phyloP scores from a whole-genome alignment of 2,797 vertebrate genomes.

The Carapus acus region DNA sequence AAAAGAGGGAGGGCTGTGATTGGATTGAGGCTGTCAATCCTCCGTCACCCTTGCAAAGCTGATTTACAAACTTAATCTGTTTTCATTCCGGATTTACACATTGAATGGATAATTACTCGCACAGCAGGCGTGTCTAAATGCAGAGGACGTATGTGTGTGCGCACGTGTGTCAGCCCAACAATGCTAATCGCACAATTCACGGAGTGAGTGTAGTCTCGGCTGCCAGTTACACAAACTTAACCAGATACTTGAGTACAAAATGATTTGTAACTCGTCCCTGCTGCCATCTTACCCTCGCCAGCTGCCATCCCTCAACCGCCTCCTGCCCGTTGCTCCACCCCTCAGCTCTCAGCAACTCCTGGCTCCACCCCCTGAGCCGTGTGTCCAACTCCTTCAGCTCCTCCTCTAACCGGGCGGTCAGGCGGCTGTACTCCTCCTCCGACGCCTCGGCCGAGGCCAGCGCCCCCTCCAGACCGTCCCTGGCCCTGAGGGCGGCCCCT shows the following conservation, averaged over 20 bases:
- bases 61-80: slow-evolving; percentile 71
- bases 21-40: slow-evolving; percentile 65
- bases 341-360: slow-evolving; percentile 76
- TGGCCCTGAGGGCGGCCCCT: slow-evolving; percentile 75
- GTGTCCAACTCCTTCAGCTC: slow-evolving; percentile 72
- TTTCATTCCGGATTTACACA: slow-evolving; percentile 65
- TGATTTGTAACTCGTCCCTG: too few relatives aligned
- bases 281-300: slow-evolving; percentile 84
- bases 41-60: slow-evolving; percentile 62
- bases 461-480: slow-evolving; percentile 75
- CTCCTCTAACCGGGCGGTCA: slow-evolving; percentile 76
- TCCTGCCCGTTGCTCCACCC: slow-evolving; percentile 81
- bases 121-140: slow-evolving; percentile 42
- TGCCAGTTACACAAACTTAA: too few relatives aligned
- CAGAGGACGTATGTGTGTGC: slow-evolving; percentile 39
- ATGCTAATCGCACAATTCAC: slow-evolving; percentile 46
- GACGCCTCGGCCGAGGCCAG: slow-evolving; percentile 79
- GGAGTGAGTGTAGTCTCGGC: too few relatives aligned
- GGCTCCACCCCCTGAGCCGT: slow-evolving; percentile 77
- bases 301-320: slow-evolving; percentile 81
- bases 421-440: slow-evolving; percentile 78
- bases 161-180: slow-evolving; percentile 29
- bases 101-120: slow-evolving; percentile 68
- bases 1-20: slow-evolving; percentile 48
- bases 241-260: too few relatives aligned